Evolutionary conservation across 2,797 vertebrate genomes (phyloP), one percentile per base, ranked within the genome.

Genomic region (Anabas testudineus): DNA sequence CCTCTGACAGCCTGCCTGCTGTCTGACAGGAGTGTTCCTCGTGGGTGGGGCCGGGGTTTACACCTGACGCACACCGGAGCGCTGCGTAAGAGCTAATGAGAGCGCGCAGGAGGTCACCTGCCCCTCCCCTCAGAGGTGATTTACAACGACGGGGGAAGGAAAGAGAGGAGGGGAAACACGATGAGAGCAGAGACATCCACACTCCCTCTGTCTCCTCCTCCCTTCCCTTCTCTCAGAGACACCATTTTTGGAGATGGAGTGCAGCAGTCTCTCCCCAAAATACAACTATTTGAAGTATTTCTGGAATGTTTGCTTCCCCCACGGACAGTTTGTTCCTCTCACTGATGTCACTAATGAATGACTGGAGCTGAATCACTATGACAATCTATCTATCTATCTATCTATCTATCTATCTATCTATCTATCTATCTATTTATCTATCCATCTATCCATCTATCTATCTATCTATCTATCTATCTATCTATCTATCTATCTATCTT

Each of bases 241-340:
- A 12, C 87, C 87, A 84, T 91, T 51, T 91, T 86, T 85, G 89
- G 87, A 68, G 30, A 67, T 68, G 2, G 2, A 28, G 26, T 45
- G 48, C 5, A 19, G 18, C 53, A 67, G 48, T 70, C 26, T 70
- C 58, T 53, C 66, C 80, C 41, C 64, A 74, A 64, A 53, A 51
- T 51, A 13, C 24, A 80, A 67, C 54, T 69, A 75, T 78, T 71
- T 1, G 0, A 81, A 73, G 26, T 21, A 65, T 80, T 36, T 47
- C 47, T 77, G 72, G 87, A 91, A 91, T 91, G 84, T 70, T 47
- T 9, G 0, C n/a, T 22, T 18, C 57, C 51, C 69, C 52, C 18
- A 26, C 4, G n/a, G 64, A 19, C 30, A 14, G 22, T 19, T 21
- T 10, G 8, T 47, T 49, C 22, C 47, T 26, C n/a, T 7, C 12